Conservation (phyloP, 2,797 vertebrate species). For the Intellagama lesueurii region DNA sequence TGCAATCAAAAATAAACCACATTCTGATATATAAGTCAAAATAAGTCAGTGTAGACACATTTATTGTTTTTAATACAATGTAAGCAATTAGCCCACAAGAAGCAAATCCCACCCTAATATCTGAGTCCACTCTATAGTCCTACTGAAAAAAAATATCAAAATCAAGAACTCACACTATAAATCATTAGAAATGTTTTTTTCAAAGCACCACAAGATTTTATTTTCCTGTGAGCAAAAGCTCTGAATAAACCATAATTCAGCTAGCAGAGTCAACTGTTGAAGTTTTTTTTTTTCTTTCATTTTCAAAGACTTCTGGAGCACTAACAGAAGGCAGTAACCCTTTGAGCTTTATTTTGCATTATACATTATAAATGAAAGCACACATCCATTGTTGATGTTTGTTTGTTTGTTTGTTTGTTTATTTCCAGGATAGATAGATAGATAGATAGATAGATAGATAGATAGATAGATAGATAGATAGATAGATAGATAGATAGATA, state of each 20-base stretch:
- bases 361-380: slow-evolving; percentile 57
- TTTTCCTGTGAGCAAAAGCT: slow-evolving; percentile 59
- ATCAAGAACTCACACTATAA: neutral
- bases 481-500: no score
- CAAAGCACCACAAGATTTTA: slow-evolving; percentile 56
- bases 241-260: slow-evolving; percentile 46
- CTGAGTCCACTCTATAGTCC: neutral
- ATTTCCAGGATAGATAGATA: no score
- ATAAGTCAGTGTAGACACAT: slow-evolving; percentile 43
- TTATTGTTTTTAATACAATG: neutral
- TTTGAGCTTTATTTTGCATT: slow-evolving; percentile 28
- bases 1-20: neutral
- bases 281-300: slow-evolving; percentile 57
- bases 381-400: slow-evolving; percentile 47
- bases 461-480: no score
- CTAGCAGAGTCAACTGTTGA: slow-evolving; percentile 9
- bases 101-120: neutral
- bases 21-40: slow-evolving; percentile 16
- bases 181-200: neutral
- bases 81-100: neutral
- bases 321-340: slow-evolving; percentile 45
- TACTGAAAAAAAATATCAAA: neutral
- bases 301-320: slow-evolving; percentile 30
- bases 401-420: no score
- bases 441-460: no score